Evolutionary conservation across 2,797 vertebrate species (phyloP), one percentile per base, ranked within the genome.

Genomic region (Halcyon chelicuti): DNA sequence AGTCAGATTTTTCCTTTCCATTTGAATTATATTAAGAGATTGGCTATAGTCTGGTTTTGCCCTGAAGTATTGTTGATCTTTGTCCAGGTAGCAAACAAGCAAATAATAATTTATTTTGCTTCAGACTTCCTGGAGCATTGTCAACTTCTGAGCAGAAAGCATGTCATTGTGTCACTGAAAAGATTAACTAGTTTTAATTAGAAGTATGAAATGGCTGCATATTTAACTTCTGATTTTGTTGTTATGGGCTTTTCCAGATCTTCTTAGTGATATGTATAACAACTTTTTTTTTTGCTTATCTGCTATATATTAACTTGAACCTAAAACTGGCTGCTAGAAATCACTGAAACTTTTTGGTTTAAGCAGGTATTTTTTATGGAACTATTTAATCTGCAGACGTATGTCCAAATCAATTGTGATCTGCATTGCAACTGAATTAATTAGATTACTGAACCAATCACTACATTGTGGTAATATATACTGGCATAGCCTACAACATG

Each of bases 161-260:
- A 47, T 75, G 55, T 21, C 42, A 78, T 18, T 65, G 40, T 75
- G 44, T 82, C 60, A 88, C 3, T 83, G 68, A 72, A 83, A 96
- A 86, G 57, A 95, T 80, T 82, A 66, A 77, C 86, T 80, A 28
- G 65, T 63, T 93, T 77, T 73, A 92, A 82, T 86, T 79, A 86
- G 16, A 29, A 29, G 10, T 79, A 76, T n/a, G 19, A 94, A 89
- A 40, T 37, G 26, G 23, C 33, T 83, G 91, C n/a, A 33, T 52
- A 66, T 74, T 88, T 91, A 93, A 78, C 51, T 83, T 75, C 46
- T 58, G 66, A 35, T 88, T 88, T 80, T 91, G 61, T 47, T 88
- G 78, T 80, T 83, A 26, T 6, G 4, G n/a, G 49, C 29, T 82
- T 19, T 83, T 93, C 22, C 33, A 78, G 15, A 12, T 71, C 33